A percentile compares a stretch with the other conserved stretches of the same genome.
These are phyloP conservation scores for Leptodactylus fuscus DNA, from an alignment of 2,113 vertebrate genomes.

Conservation along the genomic window DNA sequence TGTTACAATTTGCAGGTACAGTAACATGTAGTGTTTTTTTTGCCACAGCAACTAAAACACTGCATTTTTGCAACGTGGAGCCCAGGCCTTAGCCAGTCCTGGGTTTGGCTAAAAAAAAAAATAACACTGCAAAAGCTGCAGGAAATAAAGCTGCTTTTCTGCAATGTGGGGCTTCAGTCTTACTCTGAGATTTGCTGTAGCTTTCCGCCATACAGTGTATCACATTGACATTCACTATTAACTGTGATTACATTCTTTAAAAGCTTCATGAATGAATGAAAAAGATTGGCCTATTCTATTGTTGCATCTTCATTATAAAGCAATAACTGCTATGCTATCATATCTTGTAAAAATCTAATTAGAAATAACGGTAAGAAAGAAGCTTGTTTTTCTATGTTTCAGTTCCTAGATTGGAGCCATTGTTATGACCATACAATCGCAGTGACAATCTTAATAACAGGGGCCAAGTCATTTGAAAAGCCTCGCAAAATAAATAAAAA, in stretches of 20 bases:
- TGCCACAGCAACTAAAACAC: too few relatives aligned
- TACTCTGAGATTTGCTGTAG: not conserved
- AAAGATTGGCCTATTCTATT: not conserved
- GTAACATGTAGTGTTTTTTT: too few relatives aligned
- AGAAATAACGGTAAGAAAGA: constrained; percentile 25
- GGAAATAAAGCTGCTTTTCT: too few relatives aligned
- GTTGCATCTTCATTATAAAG: not conserved
- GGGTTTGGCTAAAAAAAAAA: too few relatives aligned
- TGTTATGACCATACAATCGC: constrained; percentile 39
- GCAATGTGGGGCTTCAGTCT: too few relatives aligned
- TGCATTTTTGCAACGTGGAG: too few relatives aligned
- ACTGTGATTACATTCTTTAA: not conserved
- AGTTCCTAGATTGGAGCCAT: not conserved
- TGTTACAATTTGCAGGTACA: too few relatives aligned
- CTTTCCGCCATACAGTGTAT: not conserved
- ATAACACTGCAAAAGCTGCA: too few relatives aligned
- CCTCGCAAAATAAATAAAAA: constrained; percentile 14
- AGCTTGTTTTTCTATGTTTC: not conserved
- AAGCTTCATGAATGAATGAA: not conserved
- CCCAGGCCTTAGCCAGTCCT: too few relatives aligned
- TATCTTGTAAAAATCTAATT: constrained; percentile 38
- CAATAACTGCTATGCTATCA: not conserved
- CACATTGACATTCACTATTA: not conserved
- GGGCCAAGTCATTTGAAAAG: constrained; percentile 23
- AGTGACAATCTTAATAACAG: constrained; percentile 43